Percentiles rank a stretch among this genome's conserved stretches.
These are phyloP conservation scores for Digitonthophagus gazella DNA, from an alignment of 2,888 invertebrate species.

Conservation along the genomic window DNA sequence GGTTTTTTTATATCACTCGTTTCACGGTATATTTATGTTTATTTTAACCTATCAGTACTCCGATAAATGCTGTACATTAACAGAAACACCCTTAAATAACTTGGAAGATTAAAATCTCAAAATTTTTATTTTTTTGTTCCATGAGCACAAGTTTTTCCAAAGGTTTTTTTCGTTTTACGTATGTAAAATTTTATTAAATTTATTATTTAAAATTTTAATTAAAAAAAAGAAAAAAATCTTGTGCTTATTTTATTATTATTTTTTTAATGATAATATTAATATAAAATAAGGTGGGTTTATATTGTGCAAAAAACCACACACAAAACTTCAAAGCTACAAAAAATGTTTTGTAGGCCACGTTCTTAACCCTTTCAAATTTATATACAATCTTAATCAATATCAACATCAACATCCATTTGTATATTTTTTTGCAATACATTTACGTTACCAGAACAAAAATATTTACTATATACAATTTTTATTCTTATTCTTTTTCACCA, in stretches of 20 bases:
- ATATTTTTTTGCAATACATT: not conserved
- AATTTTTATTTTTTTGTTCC: constrained; percentile 3
- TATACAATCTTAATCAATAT: not conserved
- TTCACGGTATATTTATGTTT: constrained; percentile 26
- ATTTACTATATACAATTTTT: too few species aligned
- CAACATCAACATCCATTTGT: not conserved
- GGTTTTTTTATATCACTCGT: constrained; percentile 33
- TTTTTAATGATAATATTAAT: not conserved
- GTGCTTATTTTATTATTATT: not conserved
- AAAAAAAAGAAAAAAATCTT: not conserved
- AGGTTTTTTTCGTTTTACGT: constrained; percentile 2
- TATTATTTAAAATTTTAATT: not conserved
- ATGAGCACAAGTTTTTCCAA: constrained; percentile 8
- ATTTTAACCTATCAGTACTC: constrained; percentile 35
- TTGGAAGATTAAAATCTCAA: constrained; percentile 29
- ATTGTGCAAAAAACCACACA: too few species aligned
- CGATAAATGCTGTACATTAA: constrained; percentile 42
- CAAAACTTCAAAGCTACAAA: too few species aligned
- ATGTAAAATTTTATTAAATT: not conserved
- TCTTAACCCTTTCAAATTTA: not conserved
- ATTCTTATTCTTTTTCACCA: too few species aligned
- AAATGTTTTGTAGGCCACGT: not conserved
- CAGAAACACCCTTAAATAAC: constrained; percentile 32
- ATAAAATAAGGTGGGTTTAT: too few species aligned
- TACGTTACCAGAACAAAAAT: not conserved